These are phyloP conservation scores for Fregetta grallaria DNA, from an alignment of 2,113 vertebrate genomes.

Conservation along the genomic window DNA sequence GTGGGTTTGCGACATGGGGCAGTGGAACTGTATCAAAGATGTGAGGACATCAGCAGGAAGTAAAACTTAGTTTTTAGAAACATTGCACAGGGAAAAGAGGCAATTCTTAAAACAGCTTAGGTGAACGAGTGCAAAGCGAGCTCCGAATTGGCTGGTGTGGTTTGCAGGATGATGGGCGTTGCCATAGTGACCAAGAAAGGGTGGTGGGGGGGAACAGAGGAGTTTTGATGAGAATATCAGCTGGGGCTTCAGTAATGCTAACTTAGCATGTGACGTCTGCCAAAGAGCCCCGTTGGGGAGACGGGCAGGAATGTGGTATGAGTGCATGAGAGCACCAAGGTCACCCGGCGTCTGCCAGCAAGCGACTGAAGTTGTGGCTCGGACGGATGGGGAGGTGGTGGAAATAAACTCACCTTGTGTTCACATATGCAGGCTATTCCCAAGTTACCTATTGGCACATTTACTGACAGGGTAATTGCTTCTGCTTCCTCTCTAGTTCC, in stretches of 20 bases:
- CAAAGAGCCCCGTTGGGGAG: not conserved
- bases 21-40: not conserved
- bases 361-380: accelerated
- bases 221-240: not conserved
- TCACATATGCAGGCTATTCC: not conserved
- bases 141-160: not conserved
- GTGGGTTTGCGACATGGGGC: accelerated
- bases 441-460: not conserved
- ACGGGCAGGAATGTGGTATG: accelerated
- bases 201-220: not conserved
- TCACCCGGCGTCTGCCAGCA: accelerated
- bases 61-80: not conserved
- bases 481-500: not conserved
- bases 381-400: accelerated
- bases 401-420: not conserved
- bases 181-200: not conserved
- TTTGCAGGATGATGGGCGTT: not conserved
- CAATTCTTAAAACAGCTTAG: not conserved
- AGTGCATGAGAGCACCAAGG: not conserved
- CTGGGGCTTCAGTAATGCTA: not conserved
- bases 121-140: not conserved
- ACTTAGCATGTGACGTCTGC: not conserved
- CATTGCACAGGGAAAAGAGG: not conserved
- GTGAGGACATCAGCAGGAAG: not conserved
- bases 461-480: not conserved